Evolutionary conservation across 1,140 invertebrate genomes (phyloP).

Genomic region (Drosophila nigrodunni): DNA sequence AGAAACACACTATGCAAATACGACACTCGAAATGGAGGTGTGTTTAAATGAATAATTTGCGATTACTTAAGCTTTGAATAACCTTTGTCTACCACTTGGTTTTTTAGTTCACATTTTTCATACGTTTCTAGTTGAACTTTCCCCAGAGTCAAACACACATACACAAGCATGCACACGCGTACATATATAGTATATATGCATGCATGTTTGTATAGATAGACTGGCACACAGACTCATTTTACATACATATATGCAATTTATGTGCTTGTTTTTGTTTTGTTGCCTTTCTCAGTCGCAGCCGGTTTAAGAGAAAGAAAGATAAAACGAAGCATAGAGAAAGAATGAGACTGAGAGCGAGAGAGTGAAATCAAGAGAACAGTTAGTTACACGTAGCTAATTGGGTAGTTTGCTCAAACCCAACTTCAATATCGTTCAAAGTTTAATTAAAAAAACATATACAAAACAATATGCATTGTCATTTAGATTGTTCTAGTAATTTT

Average conservation of each 20-base stretch:
- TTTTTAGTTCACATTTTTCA: constrained; percentile 31
- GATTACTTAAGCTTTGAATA: constrained; percentile 49
- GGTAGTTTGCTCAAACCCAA: neutral
- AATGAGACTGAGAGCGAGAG: neutral
- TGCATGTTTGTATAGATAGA: constrained; percentile 2
- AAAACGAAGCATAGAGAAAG: neutral
- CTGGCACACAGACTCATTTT: constrained; percentile 49
- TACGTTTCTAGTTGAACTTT: constrained; percentile 62
- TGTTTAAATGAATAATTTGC: constrained; percentile 61
- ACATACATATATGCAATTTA: constrained; percentile 73
- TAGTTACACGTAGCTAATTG: constrained; percentile 34
- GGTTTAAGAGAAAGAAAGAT: constrained; percentile 40
- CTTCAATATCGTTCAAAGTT: constrained; percentile 59
- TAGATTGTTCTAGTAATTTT: constrained; percentile 65
- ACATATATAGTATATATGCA: constrained; percentile 9
- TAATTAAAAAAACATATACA: constrained; percentile 29
- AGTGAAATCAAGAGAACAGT: constrained; percentile 25
- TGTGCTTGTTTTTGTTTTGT: constrained; percentile 53
- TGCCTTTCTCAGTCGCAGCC: constrained; percentile 51
- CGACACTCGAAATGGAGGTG: constrained; percentile 19
- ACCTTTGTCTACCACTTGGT: constrained; percentile 41
- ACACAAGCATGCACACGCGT: constrained; percentile 14
- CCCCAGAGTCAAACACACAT: constrained; percentile 42
- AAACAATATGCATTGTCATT: constrained; percentile 30
- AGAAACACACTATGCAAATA: constrained; percentile 30